Evolutionary conservation across 2,888 invertebrate genomes (phyloP), one percentile per base, ranked within the genome.

Genomic region (Antitype chi): DNA sequence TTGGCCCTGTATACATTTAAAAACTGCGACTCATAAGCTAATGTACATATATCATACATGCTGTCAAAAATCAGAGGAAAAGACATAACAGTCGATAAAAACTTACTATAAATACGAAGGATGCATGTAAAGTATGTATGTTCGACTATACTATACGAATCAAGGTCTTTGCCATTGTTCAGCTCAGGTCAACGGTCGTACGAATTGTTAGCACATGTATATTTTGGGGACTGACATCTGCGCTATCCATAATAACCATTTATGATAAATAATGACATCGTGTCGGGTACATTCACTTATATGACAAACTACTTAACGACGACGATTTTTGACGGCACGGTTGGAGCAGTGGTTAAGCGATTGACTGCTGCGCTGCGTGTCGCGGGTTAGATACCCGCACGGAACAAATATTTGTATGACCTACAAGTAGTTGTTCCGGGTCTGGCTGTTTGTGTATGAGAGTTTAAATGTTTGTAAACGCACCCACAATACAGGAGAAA

Each of bases 211-310:
- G 32, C 86, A 83, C 73, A 74, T 86, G 74, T 73, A 76, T 78
- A 86, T 74, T 86, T 78, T 57, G 32, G 79, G 86, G 60, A 76
- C 25, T 82, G 85, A 85, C 86, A 82, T 82, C 43, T 81, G 85
- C 25, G 55, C 70, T 55, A 82, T 76, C 55, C 57, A 47, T 82
- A 71, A 64, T 81, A 69, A 66, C 52, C 76, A 59, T 72, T 66
- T 76, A 53, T 81, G 76, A 75, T 81, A 75, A 68, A 70, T 67
- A 59, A 67, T 53, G 53, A n/a, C 67, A 68, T 80, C 52, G 28
- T 62, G 28, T 76, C 57, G 52, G 49, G 59, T 63, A 59, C 81
- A 52, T 85, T 85, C 64, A 84, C 80, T 79, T 84, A 55, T 84
- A 32, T 32, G 62, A 32, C 52, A 32, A 82, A 49, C 32, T 53